Conservation (phyloP, 2,888 invertebrate genomes). For the Drosophila kokeensis region DNA sequence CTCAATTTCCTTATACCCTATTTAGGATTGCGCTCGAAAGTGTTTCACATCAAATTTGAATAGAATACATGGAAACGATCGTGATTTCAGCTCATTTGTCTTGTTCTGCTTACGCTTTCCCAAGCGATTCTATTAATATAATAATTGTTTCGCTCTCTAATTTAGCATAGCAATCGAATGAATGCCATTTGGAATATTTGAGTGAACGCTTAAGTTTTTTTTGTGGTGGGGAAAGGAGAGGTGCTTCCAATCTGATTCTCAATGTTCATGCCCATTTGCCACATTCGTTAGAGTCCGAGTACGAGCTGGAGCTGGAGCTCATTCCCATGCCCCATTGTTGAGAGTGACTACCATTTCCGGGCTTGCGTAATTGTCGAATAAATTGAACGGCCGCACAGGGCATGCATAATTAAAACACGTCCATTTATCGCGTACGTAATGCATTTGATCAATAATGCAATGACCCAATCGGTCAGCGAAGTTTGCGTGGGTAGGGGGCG, state of each 20-base stretch:
- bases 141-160: not conserved
- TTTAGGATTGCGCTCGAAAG: not conserved
- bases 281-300: not conserved
- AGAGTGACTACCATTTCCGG: conserved; percentile 66
- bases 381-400: conserved; percentile 53
- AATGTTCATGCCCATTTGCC: conserved; percentile 11
- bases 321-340: conserved; percentile 41
- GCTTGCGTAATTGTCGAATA: conserved; percentile 68
- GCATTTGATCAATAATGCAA: conserved; percentile 82
- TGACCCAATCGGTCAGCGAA: conserved; percentile 51
- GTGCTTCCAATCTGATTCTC: conserved; percentile 6
- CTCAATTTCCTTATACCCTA: conserved; percentile 10
- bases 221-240: not conserved
- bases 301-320: not conserved
- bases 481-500: not conserved
- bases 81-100: not conserved
- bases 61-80: not conserved
- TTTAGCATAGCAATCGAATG: conserved; percentile 29
- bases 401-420: conserved; percentile 56
- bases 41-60: not conserved
- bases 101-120: not conserved
- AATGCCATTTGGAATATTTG: conserved; percentile 39
- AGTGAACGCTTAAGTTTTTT: conserved; percentile 25
- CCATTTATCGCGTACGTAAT: conserved; percentile 55
- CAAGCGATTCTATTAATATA: not conserved